Percentiles rank a stretch among this genome's conserved stretches.
Evolutionary conservation across 2,113 vertebrate species (phyloP).

Genomic region (Ageneiosus marmoratus): DNA sequence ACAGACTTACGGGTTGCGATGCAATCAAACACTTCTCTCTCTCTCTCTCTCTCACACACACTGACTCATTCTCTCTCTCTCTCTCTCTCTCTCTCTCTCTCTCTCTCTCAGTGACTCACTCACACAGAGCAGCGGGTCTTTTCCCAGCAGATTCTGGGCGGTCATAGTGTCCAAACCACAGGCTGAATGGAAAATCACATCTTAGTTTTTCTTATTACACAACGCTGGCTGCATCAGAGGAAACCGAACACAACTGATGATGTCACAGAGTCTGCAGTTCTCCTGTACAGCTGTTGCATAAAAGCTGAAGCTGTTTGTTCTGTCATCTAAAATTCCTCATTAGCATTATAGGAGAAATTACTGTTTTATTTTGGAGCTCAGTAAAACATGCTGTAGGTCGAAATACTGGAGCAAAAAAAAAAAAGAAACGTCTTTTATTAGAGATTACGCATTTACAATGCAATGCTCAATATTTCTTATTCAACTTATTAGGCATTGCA

Average conservation of each 20-base stretch:
- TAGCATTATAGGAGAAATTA: no score
- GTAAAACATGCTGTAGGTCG: background rate
- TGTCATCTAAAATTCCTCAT: background rate
- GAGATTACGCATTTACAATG: no score
- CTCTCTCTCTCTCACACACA: conserved; percentile 26
- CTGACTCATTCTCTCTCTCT: no score
- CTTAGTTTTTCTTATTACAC: conserved; percentile 51
- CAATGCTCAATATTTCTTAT: no score
- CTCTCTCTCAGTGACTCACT: background rate
- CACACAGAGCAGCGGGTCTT: conserved; percentile 29
- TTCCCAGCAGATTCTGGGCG: conserved; percentile 28
- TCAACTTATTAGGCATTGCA: no score
- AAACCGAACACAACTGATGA: conserved; percentile 32
- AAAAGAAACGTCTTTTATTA: no score
- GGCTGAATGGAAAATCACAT: conserved; percentile 48
- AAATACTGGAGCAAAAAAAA: background rate
- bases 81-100: background rate
- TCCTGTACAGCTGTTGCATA: background rate
- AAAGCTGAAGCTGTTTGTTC: background rate
- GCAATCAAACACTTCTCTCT: conserved; percentile 49
- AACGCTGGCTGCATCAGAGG: conserved; percentile 37
- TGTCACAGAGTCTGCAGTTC: conserved; percentile 21
- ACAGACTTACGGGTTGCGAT: conserved; percentile 29
- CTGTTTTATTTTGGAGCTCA: background rate
- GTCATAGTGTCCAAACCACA: conserved; percentile 20